These are phyloP conservation scores for Bombus cullumanus DNA, from an alignment of 1,140 invertebrate genomes.

Conservation along the genomic window DNA sequence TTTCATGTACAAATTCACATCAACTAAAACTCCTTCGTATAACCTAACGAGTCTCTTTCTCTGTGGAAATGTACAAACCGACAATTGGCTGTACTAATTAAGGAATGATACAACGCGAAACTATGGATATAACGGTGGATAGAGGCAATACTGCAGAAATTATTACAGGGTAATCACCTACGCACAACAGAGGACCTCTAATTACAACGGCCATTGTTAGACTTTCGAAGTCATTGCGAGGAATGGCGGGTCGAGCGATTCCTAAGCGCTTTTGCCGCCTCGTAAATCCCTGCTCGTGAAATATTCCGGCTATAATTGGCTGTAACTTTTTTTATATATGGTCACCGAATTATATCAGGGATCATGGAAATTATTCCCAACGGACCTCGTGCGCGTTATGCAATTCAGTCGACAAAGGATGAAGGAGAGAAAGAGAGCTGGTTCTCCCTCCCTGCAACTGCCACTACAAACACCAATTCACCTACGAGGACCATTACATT, in stretches of 20 bases:
- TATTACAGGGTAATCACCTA: slow-evolving; percentile 33
- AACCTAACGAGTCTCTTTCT: not conserved
- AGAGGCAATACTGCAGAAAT: slow-evolving; percentile 3
- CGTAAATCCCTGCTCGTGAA: slow-evolving; percentile 64
- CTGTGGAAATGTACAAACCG: not conserved
- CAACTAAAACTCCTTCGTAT: not conserved
- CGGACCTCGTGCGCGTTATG: slow-evolving; percentile 34
- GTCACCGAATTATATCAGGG: slow-evolving; percentile 46
- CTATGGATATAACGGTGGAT: too few relatives aligned
- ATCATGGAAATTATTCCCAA: slow-evolving; percentile 64
- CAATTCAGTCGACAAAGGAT: slow-evolving; percentile 32
- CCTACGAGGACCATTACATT: slow-evolving; percentile 49
- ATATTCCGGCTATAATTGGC: slow-evolving; percentile 69
- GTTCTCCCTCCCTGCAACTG: not conserved
- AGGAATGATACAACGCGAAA: not conserved
- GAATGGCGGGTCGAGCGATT: too few relatives aligned
- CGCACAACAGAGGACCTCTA: not conserved
- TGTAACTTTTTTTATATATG: slow-evolving; percentile 72
- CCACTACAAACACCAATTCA: not conserved
- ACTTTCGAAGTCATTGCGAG: slow-evolving; percentile 41
- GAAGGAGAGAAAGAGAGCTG: not conserved
- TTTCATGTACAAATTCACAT: too few relatives aligned
- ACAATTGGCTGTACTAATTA: not conserved
- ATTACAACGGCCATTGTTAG: slow-evolving; percentile 41
- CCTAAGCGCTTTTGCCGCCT: slow-evolving; percentile 29